Evolutionary conservation across 2,113 vertebrate species (phyloP).

Genomic region (Cyprinodon brontotheroides): DNA sequence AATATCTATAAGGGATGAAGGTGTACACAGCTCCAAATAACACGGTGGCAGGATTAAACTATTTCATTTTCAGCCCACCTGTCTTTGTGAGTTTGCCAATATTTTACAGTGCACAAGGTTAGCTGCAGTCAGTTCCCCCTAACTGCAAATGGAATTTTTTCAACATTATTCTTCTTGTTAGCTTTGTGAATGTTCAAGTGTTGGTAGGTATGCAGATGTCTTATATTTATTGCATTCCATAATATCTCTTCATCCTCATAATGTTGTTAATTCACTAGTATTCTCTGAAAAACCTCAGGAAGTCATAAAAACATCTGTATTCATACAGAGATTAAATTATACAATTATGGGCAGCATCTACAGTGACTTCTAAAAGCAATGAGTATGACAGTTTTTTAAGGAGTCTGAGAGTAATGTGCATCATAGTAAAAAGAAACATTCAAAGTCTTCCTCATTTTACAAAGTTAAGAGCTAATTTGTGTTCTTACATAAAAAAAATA

Average conservation of each 20-base stretch:
- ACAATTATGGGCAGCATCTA: neutral
- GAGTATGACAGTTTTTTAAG: neutral
- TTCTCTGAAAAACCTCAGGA: neutral
- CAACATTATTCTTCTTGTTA: neutral
- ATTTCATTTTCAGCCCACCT: neutral
- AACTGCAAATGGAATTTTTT: neutral
- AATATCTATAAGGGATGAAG: neutral
- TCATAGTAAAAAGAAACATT: no score
- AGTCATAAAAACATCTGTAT: neutral
- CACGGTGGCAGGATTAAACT: constrained; percentile 27
- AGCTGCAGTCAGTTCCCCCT: neutral
- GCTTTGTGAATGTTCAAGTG: neutral
- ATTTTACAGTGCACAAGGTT: neutral
- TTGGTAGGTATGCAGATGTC: neutral
- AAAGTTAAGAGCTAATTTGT: no score
- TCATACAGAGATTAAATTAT: neutral
- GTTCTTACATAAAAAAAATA: neutral
- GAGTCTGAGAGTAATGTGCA: neutral
- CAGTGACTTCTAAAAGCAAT: neutral
- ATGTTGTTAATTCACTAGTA: neutral
- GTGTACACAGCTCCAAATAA: neutral
- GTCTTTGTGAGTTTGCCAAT: neutral
- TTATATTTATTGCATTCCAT: no score
- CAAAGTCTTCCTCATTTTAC: no score
- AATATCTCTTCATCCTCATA: neutral